These are phyloP conservation scores for Crotalus horridus DNA, from an alignment of 2,113 vertebrate genomes.

Conservation along the genomic window DNA sequence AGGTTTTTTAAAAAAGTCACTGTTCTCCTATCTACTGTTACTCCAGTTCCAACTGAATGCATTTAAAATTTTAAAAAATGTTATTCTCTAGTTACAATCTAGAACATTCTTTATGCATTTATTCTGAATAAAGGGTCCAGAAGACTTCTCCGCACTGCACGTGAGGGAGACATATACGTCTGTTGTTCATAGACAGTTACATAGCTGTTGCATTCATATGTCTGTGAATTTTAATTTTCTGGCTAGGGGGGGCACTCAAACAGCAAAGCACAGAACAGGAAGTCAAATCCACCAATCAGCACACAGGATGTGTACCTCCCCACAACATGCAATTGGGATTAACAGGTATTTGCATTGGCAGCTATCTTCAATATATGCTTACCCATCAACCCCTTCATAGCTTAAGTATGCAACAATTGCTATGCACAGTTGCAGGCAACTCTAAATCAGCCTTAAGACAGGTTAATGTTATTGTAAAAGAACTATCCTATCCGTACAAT, in stretches of 20 bases:
- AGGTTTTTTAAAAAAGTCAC: background rate
- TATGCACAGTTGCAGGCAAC: background rate
- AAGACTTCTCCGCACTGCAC: background rate
- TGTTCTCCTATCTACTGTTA: background rate
- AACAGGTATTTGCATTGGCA: background rate
- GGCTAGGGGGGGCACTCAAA: background rate
- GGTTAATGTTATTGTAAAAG: background rate
- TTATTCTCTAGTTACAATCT: background rate
- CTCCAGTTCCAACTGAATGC: background rate
- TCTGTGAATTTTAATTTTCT: background rate
- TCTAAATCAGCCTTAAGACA: background rate
- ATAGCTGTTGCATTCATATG: background rate
- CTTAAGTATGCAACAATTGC: background rate
- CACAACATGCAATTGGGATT: background rate
- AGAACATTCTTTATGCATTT: background rate
- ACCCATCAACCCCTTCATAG: background rate
- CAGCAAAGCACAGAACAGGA: background rate
- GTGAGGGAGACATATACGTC: background rate
- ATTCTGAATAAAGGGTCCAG: background rate
- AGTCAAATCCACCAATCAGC: background rate
- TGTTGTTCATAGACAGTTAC: background rate
- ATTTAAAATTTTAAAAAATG: background rate
- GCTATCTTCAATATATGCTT: background rate
- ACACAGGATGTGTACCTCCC: too few species aligned
- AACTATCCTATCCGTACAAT: background rate